Evolutionary conservation across 2,113 vertebrate species (phyloP).

Genomic region (Tragulus kanchil): DNA sequence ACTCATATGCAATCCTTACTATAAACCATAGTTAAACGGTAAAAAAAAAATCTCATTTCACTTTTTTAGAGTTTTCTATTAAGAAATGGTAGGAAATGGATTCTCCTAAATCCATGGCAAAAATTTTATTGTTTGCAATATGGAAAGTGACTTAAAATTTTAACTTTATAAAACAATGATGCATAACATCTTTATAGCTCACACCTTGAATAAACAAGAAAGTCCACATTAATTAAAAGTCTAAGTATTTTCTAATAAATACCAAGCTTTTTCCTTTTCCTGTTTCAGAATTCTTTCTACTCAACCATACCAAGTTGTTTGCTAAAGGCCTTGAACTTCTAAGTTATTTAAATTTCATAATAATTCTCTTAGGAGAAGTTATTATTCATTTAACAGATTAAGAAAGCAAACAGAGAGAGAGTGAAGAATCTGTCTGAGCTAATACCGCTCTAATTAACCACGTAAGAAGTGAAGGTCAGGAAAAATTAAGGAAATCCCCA

Average conservation of each 20-base stretch:
- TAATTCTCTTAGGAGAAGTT: background rate
- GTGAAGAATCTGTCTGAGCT: background rate
- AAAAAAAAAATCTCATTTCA: background rate
- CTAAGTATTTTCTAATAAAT: background rate
- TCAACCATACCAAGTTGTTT: too few species aligned
- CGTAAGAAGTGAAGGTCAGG: background rate
- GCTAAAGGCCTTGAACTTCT: background rate
- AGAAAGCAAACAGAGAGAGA: background rate
- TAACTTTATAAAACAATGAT: background rate
- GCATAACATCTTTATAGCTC: background rate
- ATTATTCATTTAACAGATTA: background rate
- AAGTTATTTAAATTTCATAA: background rate
- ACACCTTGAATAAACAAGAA: background rate
- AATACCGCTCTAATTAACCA: background rate
- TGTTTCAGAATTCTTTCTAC: background rate
- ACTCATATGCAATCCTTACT: too few species aligned
- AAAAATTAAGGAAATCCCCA: background rate
- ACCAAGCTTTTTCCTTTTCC: background rate
- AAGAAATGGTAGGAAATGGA: background rate
- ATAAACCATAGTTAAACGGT: background rate
- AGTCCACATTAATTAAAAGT: background rate
- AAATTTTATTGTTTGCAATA: background rate
- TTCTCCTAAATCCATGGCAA: background rate
- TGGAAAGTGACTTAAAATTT: background rate
- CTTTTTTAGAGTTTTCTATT: background rate